Evolutionary conservation across 2,888 invertebrate genomes (phyloP).

Genomic region (Cotesia congregata): DNA sequence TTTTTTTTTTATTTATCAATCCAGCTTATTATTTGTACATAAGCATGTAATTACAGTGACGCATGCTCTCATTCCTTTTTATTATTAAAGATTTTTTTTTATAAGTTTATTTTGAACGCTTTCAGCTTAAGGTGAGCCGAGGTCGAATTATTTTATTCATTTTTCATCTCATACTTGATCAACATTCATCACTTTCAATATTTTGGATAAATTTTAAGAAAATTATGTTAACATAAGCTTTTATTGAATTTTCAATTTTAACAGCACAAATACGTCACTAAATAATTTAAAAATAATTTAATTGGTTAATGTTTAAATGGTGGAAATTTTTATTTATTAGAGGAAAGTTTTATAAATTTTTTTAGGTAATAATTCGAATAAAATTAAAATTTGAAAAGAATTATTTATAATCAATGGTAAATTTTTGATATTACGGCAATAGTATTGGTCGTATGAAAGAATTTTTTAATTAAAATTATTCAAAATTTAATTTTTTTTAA

Average conservation of each 20-base stretch:
- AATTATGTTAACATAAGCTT: background rate
- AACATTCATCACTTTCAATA: slow-evolving; percentile 6
- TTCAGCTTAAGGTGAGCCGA: slow-evolving; percentile 14
- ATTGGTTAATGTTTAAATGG: too few species aligned
- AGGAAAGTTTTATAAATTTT: too few species aligned
- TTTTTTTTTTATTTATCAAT: background rate
- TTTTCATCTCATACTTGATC: slow-evolving; percentile 12
- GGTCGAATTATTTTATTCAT: slow-evolving; percentile 5
- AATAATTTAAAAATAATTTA: too few species aligned
- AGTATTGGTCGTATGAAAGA: too few species aligned
- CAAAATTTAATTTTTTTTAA: too few species aligned
- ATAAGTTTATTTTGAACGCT: background rate
- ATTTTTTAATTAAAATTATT: too few species aligned
- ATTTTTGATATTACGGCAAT: too few species aligned
- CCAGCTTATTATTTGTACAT: slow-evolving; percentile 4
- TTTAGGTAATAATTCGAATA: too few species aligned
- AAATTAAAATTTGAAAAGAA: too few species aligned
- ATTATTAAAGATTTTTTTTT: background rate
- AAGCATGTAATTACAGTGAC: background rate
- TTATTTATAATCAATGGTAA: too few species aligned
- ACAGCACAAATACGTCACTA: too few species aligned
- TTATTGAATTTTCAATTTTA: background rate
- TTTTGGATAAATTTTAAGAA: slow-evolving; percentile 6
- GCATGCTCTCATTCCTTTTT: background rate
- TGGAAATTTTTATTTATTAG: too few species aligned